Base-by-base conservation (phyloP, 2,888 invertebrate species). In the Drosophila cyrtoloma region DNA sequence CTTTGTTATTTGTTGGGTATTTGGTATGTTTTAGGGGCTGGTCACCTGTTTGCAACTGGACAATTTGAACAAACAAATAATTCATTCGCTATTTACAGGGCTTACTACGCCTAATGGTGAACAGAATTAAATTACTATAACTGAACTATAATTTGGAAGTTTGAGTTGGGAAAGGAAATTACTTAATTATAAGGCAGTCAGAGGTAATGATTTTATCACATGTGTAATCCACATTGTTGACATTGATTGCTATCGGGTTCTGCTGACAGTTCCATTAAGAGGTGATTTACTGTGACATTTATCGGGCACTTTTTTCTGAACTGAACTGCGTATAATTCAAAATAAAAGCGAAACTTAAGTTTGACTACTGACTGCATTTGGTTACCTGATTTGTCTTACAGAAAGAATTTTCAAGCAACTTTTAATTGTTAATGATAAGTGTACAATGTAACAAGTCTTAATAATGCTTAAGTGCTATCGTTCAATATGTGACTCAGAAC, bases 371-470 rank as follows among this genome's bases (percentile, higher is more conserved):
- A 33, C 33, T 33, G 33, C 14, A 14, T 35, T 35, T 35, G 35
- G 7, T 30, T 30, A 30, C 1, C 32, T 1, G 9, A 32, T 9
- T 1, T 39, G 9, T 39, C 3, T 33, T 33, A 3, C 33, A 12
- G 37, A 5, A 6, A 16, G 7, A 19, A 32, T 16, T n/a, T 30
- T n/a, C 1, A n/a, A 26, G 2, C 28, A 28, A 22, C 28, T 16
- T 63, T 66, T 77, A 71, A 80, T 63, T 26, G 57, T 53, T 52
- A 74, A 30, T 47, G 28, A 58, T 69, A 42, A 16, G n/a, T 73
- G n/a, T 59, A 26, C 14, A 55, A 51, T 56, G 28, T 67, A 77
- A 77, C 77, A 77, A 79, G 81, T 81, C 79, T 79, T 79, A 73
- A 63, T 44, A 81, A 35, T 65, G 61, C 68, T 68, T 68, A 70